These are phyloP conservation scores for Ligdia adustata DNA, from an alignment of 2,888 invertebrate species.

Conservation along the genomic window DNA sequence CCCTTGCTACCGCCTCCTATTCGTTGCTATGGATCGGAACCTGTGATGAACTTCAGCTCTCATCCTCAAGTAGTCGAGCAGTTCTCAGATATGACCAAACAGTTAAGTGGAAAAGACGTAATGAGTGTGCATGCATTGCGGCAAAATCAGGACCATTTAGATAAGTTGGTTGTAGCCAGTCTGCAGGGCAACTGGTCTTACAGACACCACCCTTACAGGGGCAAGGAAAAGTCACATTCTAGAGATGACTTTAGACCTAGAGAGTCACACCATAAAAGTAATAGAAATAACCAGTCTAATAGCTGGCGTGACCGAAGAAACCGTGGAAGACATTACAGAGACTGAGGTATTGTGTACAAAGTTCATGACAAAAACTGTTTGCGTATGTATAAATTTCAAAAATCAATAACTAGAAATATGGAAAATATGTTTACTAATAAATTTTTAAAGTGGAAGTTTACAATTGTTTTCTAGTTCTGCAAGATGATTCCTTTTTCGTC, in stretches of 20 bases:
- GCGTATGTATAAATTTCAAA: neutral
- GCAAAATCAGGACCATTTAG: slow-evolving; percentile 49
- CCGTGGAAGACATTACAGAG: slow-evolving; percentile 50
- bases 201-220: slow-evolving; percentile 70
- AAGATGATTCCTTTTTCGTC: slow-evolving; percentile 46
- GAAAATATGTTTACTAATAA: neutral
- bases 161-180: slow-evolving; percentile 69
- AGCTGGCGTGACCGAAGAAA: slow-evolving; percentile 61
- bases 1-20: slow-evolving; percentile 66
- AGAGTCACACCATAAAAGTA: slow-evolving; percentile 15
- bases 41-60: slow-evolving; percentile 48
- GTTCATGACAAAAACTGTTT: too few species aligned
- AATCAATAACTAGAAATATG: neutral
- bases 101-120: slow-evolving; percentile 53
- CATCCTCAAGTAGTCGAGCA: slow-evolving; percentile 60
- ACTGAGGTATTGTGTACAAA: slow-evolving; percentile 22
- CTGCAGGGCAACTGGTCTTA: slow-evolving; percentile 79
- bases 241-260: slow-evolving; percentile 52
- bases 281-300: slow-evolving; percentile 4
- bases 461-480: too few species aligned
- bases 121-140: slow-evolving; percentile 42
- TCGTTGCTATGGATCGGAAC: slow-evolving; percentile 63
- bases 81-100: slow-evolving; percentile 70
- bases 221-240: slow-evolving; percentile 54
- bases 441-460: neutral